Conservation (phyloP, 2,888 invertebrate genomes). For the Amaurobius ferox region DNA sequence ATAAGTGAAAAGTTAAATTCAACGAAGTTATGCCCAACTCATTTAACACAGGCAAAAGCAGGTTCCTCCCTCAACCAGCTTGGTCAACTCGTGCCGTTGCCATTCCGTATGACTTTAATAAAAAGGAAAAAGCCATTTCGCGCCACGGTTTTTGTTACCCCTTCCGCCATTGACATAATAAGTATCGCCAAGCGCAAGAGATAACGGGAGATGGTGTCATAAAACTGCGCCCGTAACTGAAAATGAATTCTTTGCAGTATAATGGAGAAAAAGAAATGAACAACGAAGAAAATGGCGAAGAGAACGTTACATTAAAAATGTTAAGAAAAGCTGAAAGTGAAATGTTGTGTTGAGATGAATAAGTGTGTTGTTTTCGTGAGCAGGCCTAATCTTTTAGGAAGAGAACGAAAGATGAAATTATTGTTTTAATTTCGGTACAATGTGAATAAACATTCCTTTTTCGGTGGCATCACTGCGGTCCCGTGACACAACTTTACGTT, state of each 20-base stretch:
- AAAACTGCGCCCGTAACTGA: slow-evolving; percentile 5
- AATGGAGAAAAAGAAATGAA: background rate
- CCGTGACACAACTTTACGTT: no score
- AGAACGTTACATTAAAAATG: slow-evolving; percentile 7
- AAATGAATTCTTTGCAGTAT: slow-evolving; percentile 1
- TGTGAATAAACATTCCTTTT: background rate
- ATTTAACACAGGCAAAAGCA: no score
- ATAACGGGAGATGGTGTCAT: slow-evolving; percentile 10
- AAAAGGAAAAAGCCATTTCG: slow-evolving; percentile 3
- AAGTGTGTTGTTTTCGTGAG: background rate
- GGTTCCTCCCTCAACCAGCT: background rate
- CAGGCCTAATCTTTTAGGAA: background rate
- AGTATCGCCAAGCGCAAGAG: background rate
- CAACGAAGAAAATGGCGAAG: background rate
- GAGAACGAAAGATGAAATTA: background rate
- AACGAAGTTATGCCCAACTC: no score
- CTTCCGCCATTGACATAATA: slow-evolving; percentile 13
- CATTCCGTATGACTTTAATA: background rate
- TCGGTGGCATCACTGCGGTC: no score
- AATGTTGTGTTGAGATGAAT: background rate
- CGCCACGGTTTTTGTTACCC: background rate
- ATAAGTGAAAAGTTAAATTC: no score
- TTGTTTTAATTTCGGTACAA: background rate
- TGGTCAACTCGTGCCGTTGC: slow-evolving; percentile 4
- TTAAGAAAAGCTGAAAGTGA: background rate